Conservation (phyloP, 2,888 invertebrate genomes). For the Piscicola geometra region DNA sequence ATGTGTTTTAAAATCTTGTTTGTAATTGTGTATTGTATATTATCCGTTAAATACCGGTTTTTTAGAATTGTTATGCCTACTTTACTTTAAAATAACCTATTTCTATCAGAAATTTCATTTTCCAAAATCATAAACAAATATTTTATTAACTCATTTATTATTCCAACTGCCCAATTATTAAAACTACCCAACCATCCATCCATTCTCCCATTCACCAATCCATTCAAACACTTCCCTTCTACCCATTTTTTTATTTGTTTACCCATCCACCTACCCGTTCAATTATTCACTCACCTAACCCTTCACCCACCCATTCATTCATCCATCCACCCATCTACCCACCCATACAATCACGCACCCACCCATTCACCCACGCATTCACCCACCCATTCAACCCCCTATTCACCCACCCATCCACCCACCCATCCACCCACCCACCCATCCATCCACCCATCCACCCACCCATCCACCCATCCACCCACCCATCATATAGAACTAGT, state of each 20-base stretch:
- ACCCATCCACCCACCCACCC: not conserved
- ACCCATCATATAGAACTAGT: not conserved
- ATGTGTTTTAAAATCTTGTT: too few relatives aligned
- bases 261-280: too few relatives aligned
- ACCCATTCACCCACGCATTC: too few relatives aligned
- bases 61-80: too few relatives aligned
- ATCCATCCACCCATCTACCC: not conserved
- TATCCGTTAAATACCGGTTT: too few relatives aligned
- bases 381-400: not conserved
- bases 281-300: too few relatives aligned
- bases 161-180: not conserved
- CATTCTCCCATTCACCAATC: not conserved
- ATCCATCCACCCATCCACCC: not conserved
- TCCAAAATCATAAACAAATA: too few relatives aligned
- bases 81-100: too few relatives aligned
- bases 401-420: conserved; percentile 7
- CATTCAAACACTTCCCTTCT: not conserved
- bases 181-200: not conserved
- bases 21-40: too few relatives aligned
- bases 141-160: not conserved
- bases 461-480: not conserved
- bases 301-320: not conserved
- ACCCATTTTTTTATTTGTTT: not conserved
- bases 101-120: too few relatives aligned
- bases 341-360: not conserved